Percentiles rank a stretch among this genome's conserved stretches.
phyloP scores from a whole-genome alignment of 2,888 invertebrate species.

The Dasysyrphus tricinctus region DNA sequence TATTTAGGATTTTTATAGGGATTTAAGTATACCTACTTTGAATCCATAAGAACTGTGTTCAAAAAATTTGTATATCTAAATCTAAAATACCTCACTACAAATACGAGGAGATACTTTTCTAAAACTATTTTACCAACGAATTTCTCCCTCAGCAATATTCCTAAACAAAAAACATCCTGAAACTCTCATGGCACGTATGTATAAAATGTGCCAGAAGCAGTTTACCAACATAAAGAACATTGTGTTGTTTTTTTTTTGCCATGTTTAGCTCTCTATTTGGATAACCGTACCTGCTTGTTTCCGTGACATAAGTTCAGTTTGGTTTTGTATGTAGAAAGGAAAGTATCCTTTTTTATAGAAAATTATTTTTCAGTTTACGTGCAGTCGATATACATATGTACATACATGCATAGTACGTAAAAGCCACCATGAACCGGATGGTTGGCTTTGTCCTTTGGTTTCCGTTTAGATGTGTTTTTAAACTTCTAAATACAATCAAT shows the following conservation, averaged over 20 bases:
- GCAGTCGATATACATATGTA: too few relatives aligned
- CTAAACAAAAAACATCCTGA: background rate
- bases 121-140: background rate
- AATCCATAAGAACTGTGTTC: too few relatives aligned
- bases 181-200: background rate
- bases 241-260: background rate
- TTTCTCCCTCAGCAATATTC: background rate
- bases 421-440: background rate
- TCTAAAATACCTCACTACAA: too few relatives aligned
- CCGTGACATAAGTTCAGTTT: background rate
- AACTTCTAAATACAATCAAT: background rate
- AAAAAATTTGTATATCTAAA: too few relatives aligned
- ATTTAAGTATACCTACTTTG: too few relatives aligned
- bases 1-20: too few relatives aligned
- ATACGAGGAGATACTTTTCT: background rate
- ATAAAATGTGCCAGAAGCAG: background rate
- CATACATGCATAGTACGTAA: background rate
- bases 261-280: background rate
- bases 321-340: background rate
- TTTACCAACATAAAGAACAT: background rate
- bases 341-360: background rate
- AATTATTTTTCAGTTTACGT: slow-evolving; percentile 2
- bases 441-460: background rate
- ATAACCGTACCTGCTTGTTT: background rate
- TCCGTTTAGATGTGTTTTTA: background rate